Conservation (phyloP, 2,113 vertebrate species). For the Pluvialis apricaria region DNA sequence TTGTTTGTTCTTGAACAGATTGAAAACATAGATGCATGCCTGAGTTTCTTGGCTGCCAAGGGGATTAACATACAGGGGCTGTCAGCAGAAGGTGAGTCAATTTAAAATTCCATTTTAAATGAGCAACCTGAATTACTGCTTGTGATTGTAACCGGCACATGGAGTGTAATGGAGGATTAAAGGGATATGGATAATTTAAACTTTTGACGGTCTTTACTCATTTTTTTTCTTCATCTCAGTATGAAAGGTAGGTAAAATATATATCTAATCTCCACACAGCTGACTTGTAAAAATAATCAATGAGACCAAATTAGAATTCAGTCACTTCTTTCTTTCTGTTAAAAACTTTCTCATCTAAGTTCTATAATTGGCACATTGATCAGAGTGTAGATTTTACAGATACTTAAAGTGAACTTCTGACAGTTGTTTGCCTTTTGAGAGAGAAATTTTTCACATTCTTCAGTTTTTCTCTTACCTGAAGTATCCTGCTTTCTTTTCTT, state of each 20-base stretch:
- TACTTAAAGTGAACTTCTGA: not conserved
- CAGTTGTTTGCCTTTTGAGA: not conserved
- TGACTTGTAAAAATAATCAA: not conserved
- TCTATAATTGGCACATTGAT: not conserved
- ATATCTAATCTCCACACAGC: not conserved
- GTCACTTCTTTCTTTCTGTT: not conserved
- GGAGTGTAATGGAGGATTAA: not conserved
- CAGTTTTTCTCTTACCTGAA: not conserved
- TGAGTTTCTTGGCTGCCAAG: conserved; percentile 98
- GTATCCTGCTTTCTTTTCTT: not conserved
- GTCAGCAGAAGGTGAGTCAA: conserved; percentile 92
- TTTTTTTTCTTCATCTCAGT: not conserved
- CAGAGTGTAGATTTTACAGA: not conserved
- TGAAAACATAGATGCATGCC: conserved; percentile 97
- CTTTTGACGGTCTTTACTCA: not conserved
- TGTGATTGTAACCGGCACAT: not conserved
- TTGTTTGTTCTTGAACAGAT: conserved; percentile 74
- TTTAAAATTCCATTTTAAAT: not conserved
- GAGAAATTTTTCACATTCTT: not conserved
- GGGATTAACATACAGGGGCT: conserved; percentile 98
- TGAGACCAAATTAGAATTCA: not conserved
- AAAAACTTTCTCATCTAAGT: not conserved
- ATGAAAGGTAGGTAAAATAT: not conserved
- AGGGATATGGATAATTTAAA: not conserved
- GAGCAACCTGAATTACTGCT: not conserved